Base-by-base conservation (phyloP, 2,888 invertebrate genomes). In the Andrena hattorfiana region DNA sequence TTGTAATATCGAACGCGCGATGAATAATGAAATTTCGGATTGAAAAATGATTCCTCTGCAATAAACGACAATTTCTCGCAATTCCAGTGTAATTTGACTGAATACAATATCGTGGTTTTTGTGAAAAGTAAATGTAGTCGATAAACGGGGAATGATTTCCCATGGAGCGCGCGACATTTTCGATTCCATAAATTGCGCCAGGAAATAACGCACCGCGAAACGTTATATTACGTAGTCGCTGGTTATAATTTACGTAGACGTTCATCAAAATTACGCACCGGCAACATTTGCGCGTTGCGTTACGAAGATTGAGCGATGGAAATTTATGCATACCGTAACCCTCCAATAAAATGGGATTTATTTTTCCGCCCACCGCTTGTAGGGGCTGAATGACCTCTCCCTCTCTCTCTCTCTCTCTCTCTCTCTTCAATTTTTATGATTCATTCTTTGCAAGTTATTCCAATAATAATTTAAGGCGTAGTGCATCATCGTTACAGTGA, bases 191-290 rank as follows among this genome's bases (percentile, higher is more conserved):
- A 81, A 82, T 82, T 66, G 62, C n/a, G 8, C 26, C 23, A n/a
- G 48, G 26, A 73, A 60, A 63, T 59, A 60, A 81, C 54, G 28
- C 51, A 16, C 16, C 20, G 23, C 49, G 72, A 49, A 69, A 63
- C 49, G 63, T 72, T 73, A 26, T 59, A 69, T 73, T 60, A 69
- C 54, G 16, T 66, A 42, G 35, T 59, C 42, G 69, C 59, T 64
- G 42, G 78, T 64, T 73, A 66, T 70, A 74, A 81, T 82, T 82
- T 81, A 67, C 74, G 51, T 63, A 54, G 66, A 64, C 69, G 73
- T 81, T 66, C 70, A 70, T 81, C 74, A 82, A 81, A 82, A 82
- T 82, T 81, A 74, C 66, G 48, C 51, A 20, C 16, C 32, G 63
- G 60, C 13, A 32, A 60, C 54, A 30, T 10, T 49, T 16, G 74